Evolutionary conservation across 1,140 invertebrate species (phyloP), one percentile per base, ranked within the genome.

Genomic region (Drosophila sp.): DNA sequence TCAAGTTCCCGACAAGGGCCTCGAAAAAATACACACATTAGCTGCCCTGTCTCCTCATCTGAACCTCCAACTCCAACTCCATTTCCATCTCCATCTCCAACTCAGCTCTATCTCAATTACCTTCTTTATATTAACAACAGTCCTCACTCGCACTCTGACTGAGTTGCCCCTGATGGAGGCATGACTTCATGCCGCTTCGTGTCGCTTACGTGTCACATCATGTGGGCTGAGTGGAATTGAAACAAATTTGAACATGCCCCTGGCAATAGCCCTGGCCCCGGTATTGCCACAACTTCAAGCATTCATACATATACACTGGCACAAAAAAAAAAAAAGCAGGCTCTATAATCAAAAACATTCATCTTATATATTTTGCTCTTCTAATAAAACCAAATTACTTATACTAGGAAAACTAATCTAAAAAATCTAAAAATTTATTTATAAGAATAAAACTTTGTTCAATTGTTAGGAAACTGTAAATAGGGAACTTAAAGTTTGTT

Each of bases 141-240:
- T 72, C 56, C 71, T 64, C 41, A 69, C 72, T 72, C 72, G 67
- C 62, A 56, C 9, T 40, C 29, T 54, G 18, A 32, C 34, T 8
- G 25, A n/a, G 36, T 29, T 43, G 25, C 11, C 27, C 5, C 21
- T 8, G 13, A 29, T 32, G 3, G 27, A 21, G 21, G 70, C 81
- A 80, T 84, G 82, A 84, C 81, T 84, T 84, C 81, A 84, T 87
- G 82, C 74, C 70, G 64, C 81, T 84, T 84, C 81, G 86, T 87
- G 82, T 70, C 70, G 64, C 82, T 79, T 86, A 86, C 81, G 81
- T 86, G 81, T 87, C 70, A 48, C 80, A 38, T 65, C 41, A 46
- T 67, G 36, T 66, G 48, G 50, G 51, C 29, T 40, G 64, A 54
- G 57, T 51, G 46, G 78, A 86, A 87, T 86, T 87, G 82, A 87